Evolutionary conservation across 2,888 invertebrate species (phyloP), one percentile per base, ranked within the genome.

Genomic region (Eledona agricola): DNA sequence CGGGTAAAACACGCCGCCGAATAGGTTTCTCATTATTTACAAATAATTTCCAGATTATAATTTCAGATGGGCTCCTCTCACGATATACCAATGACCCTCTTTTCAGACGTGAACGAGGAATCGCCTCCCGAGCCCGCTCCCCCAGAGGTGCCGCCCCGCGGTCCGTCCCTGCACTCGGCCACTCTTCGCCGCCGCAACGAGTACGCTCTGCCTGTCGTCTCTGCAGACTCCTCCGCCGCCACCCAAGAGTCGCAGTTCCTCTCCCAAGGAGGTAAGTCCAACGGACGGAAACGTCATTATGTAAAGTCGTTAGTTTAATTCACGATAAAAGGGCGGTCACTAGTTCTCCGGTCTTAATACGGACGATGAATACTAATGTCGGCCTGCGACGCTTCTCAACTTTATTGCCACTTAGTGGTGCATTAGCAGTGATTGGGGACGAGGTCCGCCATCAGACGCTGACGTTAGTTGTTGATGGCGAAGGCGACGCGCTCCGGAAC

Each of bases 51-150:
- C 7, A 13, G 25, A 53, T 53, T 53, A 53, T 26, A 53, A 53
- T 53, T 53, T 40, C 32, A 46, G 26, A 53, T 47, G 25, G 6
- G 13, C 51, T 6, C 31, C 6, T 38, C 10, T 26, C 22, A 25
- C 13, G n/a, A n/a, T n/a, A n/a, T n/a, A n/a, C n/a, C n/a, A n/a
- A n/a, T n/a, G n/a, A n/a, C n/a, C n/a, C n/a, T n/a, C 15, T 49
- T 65, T 72, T 20, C 75, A 70, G 83, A 82, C 62, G 83, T 83
- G 47, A 83, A 83, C 25, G 83, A 83, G 60, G 89, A 90, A 56
- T 89, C 90, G 1, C 90, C 91, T 5, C 90, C 90, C 1, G 90
- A 91, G 70, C 91, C 91, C 1, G 90, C 90, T 35, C 91, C 91
- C 3, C 91, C 90, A 1, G 90, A 90, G 78, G 88, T 91, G 37